phyloP scores from a whole-genome alignment of 2,888 invertebrate species.

The Chorisops tibialis region DNA sequence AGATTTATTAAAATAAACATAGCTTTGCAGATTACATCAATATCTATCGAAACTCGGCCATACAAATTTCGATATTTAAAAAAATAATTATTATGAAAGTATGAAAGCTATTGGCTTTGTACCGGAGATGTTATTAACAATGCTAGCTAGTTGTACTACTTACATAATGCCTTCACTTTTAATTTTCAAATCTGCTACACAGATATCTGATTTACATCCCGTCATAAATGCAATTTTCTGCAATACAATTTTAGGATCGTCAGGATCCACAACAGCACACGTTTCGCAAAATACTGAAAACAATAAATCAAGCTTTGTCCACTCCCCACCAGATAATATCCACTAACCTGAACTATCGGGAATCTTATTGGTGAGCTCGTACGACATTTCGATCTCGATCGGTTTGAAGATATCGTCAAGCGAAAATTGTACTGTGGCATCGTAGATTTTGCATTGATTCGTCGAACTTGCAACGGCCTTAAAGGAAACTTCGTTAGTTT shows the following conservation, averaged over 20 bases:
- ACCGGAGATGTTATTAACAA: not conserved
- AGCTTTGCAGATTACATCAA: not conserved
- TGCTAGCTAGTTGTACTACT: not conserved
- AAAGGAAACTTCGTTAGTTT: conserved; percentile 42
- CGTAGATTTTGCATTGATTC: conserved; percentile 44
- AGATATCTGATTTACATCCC: conserved; percentile 47
- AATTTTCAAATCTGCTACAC: conserved; percentile 48
- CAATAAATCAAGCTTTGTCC: too few relatives aligned
- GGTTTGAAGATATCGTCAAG: conserved; percentile 51
- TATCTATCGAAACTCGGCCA: not conserved
- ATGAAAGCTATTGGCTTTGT: not conserved
- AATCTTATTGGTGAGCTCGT: conserved; percentile 45
- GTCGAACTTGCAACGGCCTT: conserved; percentile 40
- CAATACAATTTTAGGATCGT: conserved; percentile 42
- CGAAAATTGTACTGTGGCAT: conserved; percentile 45
- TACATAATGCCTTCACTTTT: conserved; percentile 42
- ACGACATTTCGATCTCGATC: conserved; percentile 49
- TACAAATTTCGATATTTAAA: too few relatives aligned
- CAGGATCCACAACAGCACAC: conserved; percentile 50
- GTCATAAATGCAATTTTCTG: conserved; percentile 52
- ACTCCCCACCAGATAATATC: too few relatives aligned
- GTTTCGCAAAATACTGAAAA: conserved; percentile 46
- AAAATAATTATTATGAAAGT: too few relatives aligned
- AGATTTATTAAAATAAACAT: too few relatives aligned
- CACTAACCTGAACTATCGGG: conserved; percentile 36